Evolutionary conservation across 2,113 vertebrate genomes (phyloP).

Genomic region (Pyxicephalus adspersus): DNA sequence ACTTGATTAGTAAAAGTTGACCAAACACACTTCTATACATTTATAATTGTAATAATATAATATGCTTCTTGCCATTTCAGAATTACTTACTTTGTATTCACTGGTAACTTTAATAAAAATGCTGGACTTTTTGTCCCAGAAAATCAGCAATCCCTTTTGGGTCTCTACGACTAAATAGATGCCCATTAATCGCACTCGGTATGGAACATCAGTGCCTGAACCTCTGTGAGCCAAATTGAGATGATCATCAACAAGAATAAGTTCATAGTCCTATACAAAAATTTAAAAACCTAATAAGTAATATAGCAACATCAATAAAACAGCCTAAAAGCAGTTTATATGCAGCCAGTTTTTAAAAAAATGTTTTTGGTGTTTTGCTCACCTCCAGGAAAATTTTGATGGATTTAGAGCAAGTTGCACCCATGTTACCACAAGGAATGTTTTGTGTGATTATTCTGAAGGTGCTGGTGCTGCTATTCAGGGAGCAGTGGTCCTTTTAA

Average conservation of each 20-base stretch:
- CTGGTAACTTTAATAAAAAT: slow-evolving; percentile 81
- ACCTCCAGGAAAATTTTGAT: slow-evolving; percentile 89
- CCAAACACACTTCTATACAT: too few relatives aligned
- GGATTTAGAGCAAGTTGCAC: slow-evolving; percentile 89
- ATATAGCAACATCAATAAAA: background rate
- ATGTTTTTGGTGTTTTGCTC: slow-evolving; percentile 57
- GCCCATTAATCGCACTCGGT: slow-evolving; percentile 74
- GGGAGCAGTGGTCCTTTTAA: slow-evolving; percentile 79
- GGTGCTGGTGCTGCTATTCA: slow-evolving; percentile 64
- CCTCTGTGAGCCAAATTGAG: slow-evolving; percentile 71
- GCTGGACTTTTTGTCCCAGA: slow-evolving; percentile 87
- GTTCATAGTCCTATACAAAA: slow-evolving; percentile 73
- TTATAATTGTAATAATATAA: too few relatives aligned
- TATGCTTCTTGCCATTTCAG: too few relatives aligned
- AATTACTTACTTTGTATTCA: slow-evolving; percentile 73
- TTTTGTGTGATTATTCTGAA: slow-evolving; percentile 90
- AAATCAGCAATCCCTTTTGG: slow-evolving; percentile 72
- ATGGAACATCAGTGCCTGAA: slow-evolving; percentile 64
- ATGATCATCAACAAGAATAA: slow-evolving; percentile 76
- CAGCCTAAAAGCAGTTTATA: background rate
- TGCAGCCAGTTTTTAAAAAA: background rate
- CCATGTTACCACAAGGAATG: slow-evolving; percentile 87
- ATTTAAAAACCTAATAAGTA: background rate
- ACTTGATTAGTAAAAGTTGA: too few relatives aligned
- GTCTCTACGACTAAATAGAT: slow-evolving; percentile 82